A percentile compares a stretch with the other conserved stretches of the same genome.
Evolutionary conservation across 2,888 invertebrate genomes (phyloP).

Genomic region (Ctena decussata): DNA sequence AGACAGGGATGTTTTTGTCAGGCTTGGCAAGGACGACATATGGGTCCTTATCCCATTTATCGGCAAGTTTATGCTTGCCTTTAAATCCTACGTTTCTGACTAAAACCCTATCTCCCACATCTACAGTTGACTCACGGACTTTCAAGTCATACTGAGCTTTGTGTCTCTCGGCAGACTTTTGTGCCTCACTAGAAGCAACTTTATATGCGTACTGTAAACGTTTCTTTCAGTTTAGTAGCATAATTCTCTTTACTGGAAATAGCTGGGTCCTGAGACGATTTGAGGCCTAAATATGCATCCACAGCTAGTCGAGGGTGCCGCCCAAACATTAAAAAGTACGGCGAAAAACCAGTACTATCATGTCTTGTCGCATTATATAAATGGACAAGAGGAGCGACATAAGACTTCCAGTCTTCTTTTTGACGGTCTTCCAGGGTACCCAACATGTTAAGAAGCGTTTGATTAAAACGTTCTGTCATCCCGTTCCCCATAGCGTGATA

Average conservation of each 20-base stretch:
- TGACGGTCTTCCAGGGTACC: not conserved
- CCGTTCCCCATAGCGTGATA: slow-evolving; percentile 11
- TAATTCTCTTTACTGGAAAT: not conserved
- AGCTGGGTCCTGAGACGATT: too few relatives aligned
- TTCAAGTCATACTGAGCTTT: not conserved
- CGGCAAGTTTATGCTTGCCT: not conserved
- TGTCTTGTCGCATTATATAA: slow-evolving; percentile 7
- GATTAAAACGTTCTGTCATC: not conserved
- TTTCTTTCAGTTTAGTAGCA: not conserved
- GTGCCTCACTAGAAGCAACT: not conserved
- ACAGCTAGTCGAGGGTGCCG: not conserved
- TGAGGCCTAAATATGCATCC: not conserved
- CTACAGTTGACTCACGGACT: not conserved
- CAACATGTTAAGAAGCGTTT: not conserved
- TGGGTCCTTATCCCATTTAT: not conserved
- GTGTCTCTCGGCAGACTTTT: too few relatives aligned
- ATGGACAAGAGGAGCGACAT: not conserved
- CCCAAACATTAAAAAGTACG: slow-evolving; percentile 1
- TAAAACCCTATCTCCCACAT: not conserved
- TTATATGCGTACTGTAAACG: not conserved
- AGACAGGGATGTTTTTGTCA: not conserved
- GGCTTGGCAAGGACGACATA: not conserved
- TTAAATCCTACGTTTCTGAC: not conserved
- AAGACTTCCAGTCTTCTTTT: too few relatives aligned
- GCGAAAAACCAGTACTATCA: not conserved